Evolutionary conservation across 2,888 invertebrate genomes (phyloP).

Genomic region (Agonopterix heracliana): DNA sequence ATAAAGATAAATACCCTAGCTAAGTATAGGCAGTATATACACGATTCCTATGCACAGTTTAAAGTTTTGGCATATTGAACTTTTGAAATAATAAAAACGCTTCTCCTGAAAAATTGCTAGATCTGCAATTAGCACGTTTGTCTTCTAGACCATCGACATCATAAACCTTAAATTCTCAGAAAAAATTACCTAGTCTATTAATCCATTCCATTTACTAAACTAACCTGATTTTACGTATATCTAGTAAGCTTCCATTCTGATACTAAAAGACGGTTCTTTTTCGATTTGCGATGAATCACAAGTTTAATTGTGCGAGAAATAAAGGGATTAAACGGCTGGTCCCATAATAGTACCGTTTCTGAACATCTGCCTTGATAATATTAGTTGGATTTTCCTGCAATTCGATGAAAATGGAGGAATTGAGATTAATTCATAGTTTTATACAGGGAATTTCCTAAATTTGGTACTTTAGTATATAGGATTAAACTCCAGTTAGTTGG

Average conservation of each 20-base stretch:
- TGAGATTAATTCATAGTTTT: too few species aligned
- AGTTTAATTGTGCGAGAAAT: constrained; percentile 72
- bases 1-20: too few species aligned
- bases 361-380: constrained; percentile 14
- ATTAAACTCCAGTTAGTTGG: too few species aligned
- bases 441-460: neutral
- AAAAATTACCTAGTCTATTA: neutral
- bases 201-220: neutral
- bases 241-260: neutral
- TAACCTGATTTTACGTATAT: neutral
- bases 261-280: constrained; percentile 21
- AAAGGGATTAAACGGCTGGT: constrained; percentile 63
- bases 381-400: constrained; percentile 1
- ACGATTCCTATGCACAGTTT: too few species aligned
- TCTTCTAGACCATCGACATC: too few species aligned
- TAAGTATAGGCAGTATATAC: too few species aligned
- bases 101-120: too few species aligned
- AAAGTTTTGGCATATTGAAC: too few species aligned
- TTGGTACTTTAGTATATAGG: too few species aligned
- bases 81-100: too few species aligned
- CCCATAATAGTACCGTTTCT: constrained; percentile 24
- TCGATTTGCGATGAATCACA: constrained; percentile 70
- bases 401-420: neutral
- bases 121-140: too few species aligned
- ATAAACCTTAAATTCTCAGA: too few species aligned